Evolutionary conservation across 2,113 vertebrate genomes (phyloP), one percentile per base, ranked within the genome.

Genomic region (Chroicocephalus ridibundus): DNA sequence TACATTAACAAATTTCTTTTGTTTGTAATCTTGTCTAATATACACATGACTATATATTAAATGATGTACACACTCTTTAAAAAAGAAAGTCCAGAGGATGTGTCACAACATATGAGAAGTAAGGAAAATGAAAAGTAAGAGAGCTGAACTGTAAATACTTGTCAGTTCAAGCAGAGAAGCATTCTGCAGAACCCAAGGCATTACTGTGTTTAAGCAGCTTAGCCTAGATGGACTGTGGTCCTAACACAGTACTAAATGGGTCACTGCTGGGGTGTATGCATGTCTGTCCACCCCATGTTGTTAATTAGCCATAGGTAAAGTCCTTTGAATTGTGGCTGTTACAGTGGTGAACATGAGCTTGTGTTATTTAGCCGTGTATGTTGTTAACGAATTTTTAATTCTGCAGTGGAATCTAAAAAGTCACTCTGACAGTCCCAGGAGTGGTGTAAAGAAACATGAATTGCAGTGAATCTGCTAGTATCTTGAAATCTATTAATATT

Each of bases 181-280:
- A 38, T 91, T 96, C 93, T 93, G 87, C 75, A 87, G 89, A 89
- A 88, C 77, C n/a, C 64, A 69, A 74, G 65, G 94, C 81, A 86
- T 95, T 96, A 93, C 68, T 86, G 64, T 49, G 46, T 93, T 93
- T 97, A 97, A 97, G 94, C 92, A 90, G 92, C 96, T 97, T 97
- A 97, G 79, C 92, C 62, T 91, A 42, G 42, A 79, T 60, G 84
- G 82, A 68, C 93, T 86, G 90, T 71, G 94, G 88, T 81, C 72
- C 95, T 82, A 78, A 54, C 84, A 44, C 60, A 66, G 64, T 21
- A 58, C 60, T 96, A 96, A 96, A 82, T 93, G 91, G 95, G 86
- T 97, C 95, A 83, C 40, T 93, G 86, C 94, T 86, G 78, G 60
- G 57, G 6, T 77, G 55, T 51, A 11, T 52, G 31, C 46, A 3